phyloP scores from a whole-genome alignment of 2,888 invertebrate species.

The Ectobius pallidus region DNA sequence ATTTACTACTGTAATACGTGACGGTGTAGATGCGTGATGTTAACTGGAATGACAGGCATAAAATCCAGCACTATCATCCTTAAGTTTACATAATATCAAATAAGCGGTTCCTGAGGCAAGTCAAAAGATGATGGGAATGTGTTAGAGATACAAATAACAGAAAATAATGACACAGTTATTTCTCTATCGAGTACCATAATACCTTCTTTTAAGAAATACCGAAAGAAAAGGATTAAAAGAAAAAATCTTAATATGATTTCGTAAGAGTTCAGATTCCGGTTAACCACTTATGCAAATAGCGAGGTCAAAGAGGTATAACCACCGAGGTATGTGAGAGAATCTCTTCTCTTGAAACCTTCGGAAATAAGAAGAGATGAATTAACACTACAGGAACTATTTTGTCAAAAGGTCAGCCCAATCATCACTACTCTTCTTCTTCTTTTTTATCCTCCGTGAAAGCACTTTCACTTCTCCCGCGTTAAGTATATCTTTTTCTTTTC shows the following conservation, averaged over 20 bases:
- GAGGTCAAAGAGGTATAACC: neutral
- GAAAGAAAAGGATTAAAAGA: neutral
- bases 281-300: slow-evolving; percentile 4
- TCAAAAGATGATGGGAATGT: no score
- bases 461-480: slow-evolving; percentile 18
- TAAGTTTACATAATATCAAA: no score
- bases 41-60: no score
- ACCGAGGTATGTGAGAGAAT: neutral
- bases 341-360: neutral
- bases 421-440: slow-evolving; percentile 7
- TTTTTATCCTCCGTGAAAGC: neutral
- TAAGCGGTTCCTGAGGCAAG: no score
- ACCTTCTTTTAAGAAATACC: no score
- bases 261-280: slow-evolving; percentile 1
- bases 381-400: slow-evolving; percentile 19
- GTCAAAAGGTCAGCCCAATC: slow-evolving; percentile 18
- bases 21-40: no score
- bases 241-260: neutral
- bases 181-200: no score
- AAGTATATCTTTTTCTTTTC: no score
- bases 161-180: no score
- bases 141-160: no score
- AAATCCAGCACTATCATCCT: no score
- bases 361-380: slow-evolving; percentile 17
- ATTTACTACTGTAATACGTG: no score